Percentiles rank a stretch among this genome's conserved stretches.
These are phyloP conservation scores for Drosophila mayaguana DNA, from an alignment of 2,888 invertebrate genomes.

Conservation along the genomic window DNA sequence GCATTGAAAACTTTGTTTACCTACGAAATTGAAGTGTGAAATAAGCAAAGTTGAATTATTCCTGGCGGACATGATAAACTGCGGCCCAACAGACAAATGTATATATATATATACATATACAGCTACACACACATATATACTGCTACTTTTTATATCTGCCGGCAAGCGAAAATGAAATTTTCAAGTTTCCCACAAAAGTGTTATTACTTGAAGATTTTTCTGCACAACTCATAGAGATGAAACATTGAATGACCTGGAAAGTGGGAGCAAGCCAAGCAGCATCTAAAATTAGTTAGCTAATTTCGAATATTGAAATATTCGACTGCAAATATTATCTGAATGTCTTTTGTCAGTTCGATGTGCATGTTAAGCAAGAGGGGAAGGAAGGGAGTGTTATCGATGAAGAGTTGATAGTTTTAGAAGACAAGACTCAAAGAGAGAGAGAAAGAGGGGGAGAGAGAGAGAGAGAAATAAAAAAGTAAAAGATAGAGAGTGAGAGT, in stretches of 20 bases:
- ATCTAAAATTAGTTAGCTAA: neutral
- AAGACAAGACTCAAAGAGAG: no score
- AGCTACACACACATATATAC: neutral
- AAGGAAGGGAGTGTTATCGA: neutral
- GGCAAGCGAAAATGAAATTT: slow-evolving; percentile 44
- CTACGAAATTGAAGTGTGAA: slow-evolving; percentile 82
- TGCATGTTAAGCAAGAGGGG: neutral
- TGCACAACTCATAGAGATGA: slow-evolving; percentile 19
- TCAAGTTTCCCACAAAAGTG: slow-evolving; percentile 36
- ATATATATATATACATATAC: neutral
- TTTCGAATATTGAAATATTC: neutral
- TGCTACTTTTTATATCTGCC: slow-evolving; percentile 1
- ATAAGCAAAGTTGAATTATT: slow-evolving; percentile 83
- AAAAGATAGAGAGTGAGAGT: neutral
- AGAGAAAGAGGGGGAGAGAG: neutral
- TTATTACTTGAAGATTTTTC: slow-evolving; percentile 42
- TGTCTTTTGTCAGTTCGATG: neutral
- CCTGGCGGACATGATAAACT: slow-evolving; percentile 82
- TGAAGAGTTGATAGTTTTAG: no score
- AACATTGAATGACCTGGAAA: neutral
- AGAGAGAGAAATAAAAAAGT: neutral
- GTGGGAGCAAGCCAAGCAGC: neutral
- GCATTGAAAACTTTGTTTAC: slow-evolving; percentile 75
- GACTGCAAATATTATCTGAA: neutral
- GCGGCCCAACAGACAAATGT: slow-evolving; percentile 36